Percentiles rank a stretch among this genome's conserved stretches.
These are phyloP conservation scores for Chionis minor DNA, from an alignment of 2,113 vertebrate species.

Conservation along the genomic window DNA sequence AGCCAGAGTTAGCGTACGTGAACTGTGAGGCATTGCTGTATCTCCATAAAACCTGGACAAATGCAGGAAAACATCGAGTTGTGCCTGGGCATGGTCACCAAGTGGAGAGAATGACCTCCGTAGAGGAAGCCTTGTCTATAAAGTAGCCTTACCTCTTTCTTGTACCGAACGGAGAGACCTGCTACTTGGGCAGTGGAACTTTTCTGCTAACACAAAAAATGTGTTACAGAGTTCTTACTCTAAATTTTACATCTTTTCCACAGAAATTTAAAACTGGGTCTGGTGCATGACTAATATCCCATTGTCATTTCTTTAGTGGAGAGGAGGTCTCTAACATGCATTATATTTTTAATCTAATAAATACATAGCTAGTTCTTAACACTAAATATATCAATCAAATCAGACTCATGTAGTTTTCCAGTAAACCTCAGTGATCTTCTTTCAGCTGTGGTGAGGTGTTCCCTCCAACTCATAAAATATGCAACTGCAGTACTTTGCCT, in stretches of 20 bases:
- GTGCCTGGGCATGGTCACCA: neutral
- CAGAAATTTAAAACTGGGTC: neutral
- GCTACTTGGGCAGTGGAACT: neutral
- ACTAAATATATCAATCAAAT: neutral
- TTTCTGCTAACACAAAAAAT: neutral
- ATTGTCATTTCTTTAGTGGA: neutral
- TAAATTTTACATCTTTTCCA: neutral
- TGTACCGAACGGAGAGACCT: neutral
- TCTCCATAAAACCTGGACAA: neutral
- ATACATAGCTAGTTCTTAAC: neutral
- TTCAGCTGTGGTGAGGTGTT: neutral
- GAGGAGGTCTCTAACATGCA: neutral
- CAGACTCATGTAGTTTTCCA: neutral
- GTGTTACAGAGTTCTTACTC: neutral
- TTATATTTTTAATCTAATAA: neutral
- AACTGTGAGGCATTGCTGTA: neutral
- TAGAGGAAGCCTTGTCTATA: neutral
- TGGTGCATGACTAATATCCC: neutral
- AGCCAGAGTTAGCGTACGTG: neutral
- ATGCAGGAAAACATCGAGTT: neutral
- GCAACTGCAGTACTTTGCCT: neutral
- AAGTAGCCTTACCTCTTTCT: neutral
- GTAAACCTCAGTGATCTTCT: neutral
- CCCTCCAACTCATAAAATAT: neutral
- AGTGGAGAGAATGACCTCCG: rapidly evolving